Evolutionary conservation across 2,113 vertebrate genomes (phyloP).

Genomic region (Ahaetulla prasina): DNA sequence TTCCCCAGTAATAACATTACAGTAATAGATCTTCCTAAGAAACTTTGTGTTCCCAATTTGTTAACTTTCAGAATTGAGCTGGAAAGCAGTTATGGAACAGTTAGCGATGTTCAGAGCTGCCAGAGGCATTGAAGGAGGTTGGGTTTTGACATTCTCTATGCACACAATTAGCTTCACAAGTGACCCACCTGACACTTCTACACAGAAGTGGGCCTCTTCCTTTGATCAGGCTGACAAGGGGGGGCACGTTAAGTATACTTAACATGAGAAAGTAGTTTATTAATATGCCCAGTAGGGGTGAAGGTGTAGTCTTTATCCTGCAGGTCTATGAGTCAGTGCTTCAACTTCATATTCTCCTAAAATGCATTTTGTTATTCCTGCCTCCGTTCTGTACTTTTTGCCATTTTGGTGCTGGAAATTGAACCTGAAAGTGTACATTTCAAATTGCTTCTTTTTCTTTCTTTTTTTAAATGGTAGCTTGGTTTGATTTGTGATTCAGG

Average conservation of each 20-base stretch:
- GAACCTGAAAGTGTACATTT: neutral
- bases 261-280: slow-evolving; percentile 15
- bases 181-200: slow-evolving; percentile 49
- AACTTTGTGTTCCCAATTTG: neutral
- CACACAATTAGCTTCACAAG: slow-evolving; percentile 48
- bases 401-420: neutral
- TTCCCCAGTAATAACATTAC: neutral
- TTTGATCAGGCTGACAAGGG: slow-evolving; percentile 64
- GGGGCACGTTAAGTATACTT: slow-evolving; percentile 31
- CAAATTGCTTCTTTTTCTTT: neutral
- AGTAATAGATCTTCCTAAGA: neutral
- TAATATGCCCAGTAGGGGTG: slow-evolving; percentile 16
- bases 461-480: neutral
- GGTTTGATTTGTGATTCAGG: slow-evolving; percentile 9
- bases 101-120: slow-evolving; percentile 26
- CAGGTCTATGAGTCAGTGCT: neutral
- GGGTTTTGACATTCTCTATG: slow-evolving; percentile 52
- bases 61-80: slow-evolving; percentile 23
- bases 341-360: neutral
- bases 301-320: neutral
- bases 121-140: neutral
- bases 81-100: slow-evolving; percentile 36
- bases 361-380: neutral
- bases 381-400: neutral
- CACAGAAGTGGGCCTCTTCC: slow-evolving; percentile 22